A percentile compares a stretch with the other conserved stretches of the same genome.
Evolutionary conservation across 2,113 vertebrate species (phyloP).

Genomic region (Anhinga rufa): DNA sequence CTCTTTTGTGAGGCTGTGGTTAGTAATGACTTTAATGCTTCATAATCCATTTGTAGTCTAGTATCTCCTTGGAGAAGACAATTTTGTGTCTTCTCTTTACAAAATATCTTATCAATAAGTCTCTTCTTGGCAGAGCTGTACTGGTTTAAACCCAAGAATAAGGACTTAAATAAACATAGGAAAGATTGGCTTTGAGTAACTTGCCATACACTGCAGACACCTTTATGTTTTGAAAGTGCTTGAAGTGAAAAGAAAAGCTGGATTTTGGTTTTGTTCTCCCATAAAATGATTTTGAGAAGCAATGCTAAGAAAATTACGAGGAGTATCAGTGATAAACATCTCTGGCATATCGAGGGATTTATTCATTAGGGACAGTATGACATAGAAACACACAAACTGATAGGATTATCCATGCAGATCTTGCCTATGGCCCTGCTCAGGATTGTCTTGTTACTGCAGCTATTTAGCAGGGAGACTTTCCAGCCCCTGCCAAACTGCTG

Average conservation of each 20-base stretch:
- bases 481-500: not conserved
- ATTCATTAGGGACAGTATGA: not conserved
- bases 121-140: not conserved
- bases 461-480: conserved; percentile 1
- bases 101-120: not conserved
- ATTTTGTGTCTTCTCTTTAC: not conserved
- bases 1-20: not conserved
- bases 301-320: not conserved
- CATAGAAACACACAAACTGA: not conserved
- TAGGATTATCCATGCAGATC: not conserved
- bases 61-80: not conserved
- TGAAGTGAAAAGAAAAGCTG: not conserved
- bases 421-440: not conserved
- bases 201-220: not conserved
- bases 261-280: not conserved
- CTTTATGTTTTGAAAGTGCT: not conserved
- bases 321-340: not conserved
- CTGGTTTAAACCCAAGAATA: not conserved
- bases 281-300: not conserved
- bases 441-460: not conserved
- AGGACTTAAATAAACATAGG: not conserved
- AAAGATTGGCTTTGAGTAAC: not conserved
- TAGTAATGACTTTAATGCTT: not conserved
- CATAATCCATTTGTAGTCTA: not conserved
- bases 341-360: not conserved